A percentile compares a stretch with the other conserved stretches of the same genome.
phyloP scores from a whole-genome alignment of 2,113 vertebrate genomes.

The Otocyon megalotis region DNA sequence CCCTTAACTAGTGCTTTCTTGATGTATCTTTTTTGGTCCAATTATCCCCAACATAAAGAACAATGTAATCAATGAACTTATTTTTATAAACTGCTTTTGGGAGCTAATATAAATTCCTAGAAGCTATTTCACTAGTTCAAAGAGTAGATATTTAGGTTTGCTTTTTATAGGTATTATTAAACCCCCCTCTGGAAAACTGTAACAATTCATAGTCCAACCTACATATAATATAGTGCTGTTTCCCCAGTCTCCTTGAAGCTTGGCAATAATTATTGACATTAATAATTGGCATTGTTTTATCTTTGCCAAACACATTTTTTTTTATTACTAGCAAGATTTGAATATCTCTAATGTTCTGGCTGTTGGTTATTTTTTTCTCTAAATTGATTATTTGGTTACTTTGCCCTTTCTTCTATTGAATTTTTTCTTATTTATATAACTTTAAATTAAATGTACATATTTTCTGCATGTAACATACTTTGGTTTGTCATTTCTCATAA shows the following conservation, averaged over 20 bases:
- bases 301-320: neutral
- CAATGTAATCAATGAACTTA: neutral
- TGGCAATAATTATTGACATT: neutral
- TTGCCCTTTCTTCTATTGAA: neutral
- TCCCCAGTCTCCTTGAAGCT: neutral
- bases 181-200: neutral
- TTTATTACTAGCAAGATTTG: neutral
- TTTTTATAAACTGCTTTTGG: neutral
- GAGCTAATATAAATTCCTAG: slow-evolving; percentile 3
- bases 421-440: neutral
- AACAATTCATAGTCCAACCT: neutral
- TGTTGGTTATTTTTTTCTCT: neutral
- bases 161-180: neutral
- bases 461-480: neutral
- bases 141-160: neutral
- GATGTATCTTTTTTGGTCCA: neutral
- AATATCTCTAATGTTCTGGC: neutral
- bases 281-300: neutral
- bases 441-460: neutral
- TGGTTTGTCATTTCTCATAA: neutral
- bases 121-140: neutral
- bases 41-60: neutral
- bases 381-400: neutral
- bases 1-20: neutral
- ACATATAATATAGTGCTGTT: neutral